These are phyloP conservation scores for Acromyrmex echinatior DNA, from an alignment of 1,140 invertebrate species.

Conservation along the genomic window DNA sequence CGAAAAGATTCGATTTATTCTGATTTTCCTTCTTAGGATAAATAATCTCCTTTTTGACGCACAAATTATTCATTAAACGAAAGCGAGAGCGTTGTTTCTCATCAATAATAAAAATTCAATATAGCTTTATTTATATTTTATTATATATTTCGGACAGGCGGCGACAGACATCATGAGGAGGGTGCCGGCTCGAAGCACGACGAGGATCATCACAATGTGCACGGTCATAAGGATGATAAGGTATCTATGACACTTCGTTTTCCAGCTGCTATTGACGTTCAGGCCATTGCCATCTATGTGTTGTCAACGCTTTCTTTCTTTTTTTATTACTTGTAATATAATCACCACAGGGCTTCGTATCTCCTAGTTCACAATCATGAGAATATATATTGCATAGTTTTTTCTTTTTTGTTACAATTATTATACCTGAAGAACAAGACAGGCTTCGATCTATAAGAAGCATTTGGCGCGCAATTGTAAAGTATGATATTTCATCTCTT, in stretches of 20 bases:
- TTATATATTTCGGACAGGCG: slow-evolving; percentile 63
- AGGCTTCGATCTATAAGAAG: background rate
- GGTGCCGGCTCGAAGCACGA: slow-evolving; percentile 77
- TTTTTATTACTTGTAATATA: slow-evolving; percentile 69
- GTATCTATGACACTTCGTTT: slow-evolving; percentile 63
- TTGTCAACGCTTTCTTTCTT: slow-evolving; percentile 16
- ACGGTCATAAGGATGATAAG: slow-evolving; percentile 80
- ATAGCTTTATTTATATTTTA: slow-evolving; percentile 63
- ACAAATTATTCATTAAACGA: slow-evolving; percentile 21
- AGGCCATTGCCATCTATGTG: slow-evolving; percentile 19
- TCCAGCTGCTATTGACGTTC: background rate
- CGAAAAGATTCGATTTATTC: background rate
- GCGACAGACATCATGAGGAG: slow-evolving; percentile 74
- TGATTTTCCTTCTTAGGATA: background rate
- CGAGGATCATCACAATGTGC: slow-evolving; percentile 71
- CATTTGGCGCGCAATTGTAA: slow-evolving; percentile 1
- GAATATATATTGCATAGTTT: slow-evolving; percentile 70
- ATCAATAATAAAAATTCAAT: background rate
- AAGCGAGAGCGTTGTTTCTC: background rate
- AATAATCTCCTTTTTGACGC: background rate
- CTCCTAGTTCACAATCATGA: background rate
- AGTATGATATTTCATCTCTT: background rate
- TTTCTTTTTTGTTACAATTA: slow-evolving; percentile 56
- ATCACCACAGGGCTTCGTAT: slow-evolving; percentile 6
- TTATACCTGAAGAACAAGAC: slow-evolving; percentile 35